phyloP scores from a whole-genome alignment of 2,113 vertebrate genomes.

The Psittacula cyanocephala region DNA sequence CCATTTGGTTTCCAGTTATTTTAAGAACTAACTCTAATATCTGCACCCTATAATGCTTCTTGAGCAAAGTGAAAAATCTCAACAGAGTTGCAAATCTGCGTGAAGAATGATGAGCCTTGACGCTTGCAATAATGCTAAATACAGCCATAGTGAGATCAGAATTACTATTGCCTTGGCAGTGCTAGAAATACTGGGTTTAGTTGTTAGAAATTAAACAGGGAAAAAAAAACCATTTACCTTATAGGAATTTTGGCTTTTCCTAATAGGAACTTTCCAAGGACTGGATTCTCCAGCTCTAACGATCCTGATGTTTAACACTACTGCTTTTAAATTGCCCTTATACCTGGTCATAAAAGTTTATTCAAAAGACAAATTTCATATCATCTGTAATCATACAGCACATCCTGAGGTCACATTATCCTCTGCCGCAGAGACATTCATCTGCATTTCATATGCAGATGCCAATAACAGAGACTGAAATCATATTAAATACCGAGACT shows the following conservation, averaged over 20 bases:
- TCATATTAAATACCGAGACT: background rate
- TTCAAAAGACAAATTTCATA: slow-evolving; percentile 2
- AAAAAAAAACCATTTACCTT: background rate
- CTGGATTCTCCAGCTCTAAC: background rate
- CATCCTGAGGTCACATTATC: slow-evolving; percentile 2
- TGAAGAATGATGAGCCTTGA: background rate
- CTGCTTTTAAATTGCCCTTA: background rate
- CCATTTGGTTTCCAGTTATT: background rate
- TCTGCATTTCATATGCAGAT: slow-evolving; percentile 32
- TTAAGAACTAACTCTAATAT: background rate
- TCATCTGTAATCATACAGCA: background rate
- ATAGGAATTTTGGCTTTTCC: background rate
- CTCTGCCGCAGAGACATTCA: background rate
- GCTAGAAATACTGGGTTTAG: background rate
- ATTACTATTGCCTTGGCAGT: background rate
- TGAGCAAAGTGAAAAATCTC: background rate
- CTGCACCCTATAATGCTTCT: background rate
- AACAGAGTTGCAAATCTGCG: background rate
- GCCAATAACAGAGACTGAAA: background rate
- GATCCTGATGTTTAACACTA: background rate
- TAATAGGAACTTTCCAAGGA: background rate
- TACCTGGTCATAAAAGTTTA: background rate
- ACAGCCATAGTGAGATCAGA: background rate
- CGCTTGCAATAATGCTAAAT: background rate
- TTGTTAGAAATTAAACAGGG: background rate